Base-by-base conservation (phyloP, 2,888 invertebrate species). In the Omphaloscelis lunosa region DNA sequence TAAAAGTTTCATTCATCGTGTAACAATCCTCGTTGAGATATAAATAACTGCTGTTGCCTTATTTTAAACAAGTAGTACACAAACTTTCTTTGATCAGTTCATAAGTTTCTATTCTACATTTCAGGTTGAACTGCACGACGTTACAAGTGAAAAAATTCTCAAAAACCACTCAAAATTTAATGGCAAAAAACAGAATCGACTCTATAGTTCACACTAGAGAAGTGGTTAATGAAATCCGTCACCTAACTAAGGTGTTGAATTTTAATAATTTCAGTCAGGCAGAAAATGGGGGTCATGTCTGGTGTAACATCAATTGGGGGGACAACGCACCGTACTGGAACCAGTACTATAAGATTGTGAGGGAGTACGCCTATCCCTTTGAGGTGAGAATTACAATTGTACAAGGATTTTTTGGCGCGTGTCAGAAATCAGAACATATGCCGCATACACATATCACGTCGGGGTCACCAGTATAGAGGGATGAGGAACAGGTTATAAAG, bases 281-380 rank as follows among this genome's bases (percentile, higher is more conserved):
- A 0, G 89, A 90, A 1, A 85, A 88, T 0, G 89, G 87, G 2
- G 63, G 77, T 0, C 79, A 87, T 29, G 80, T 90, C 1, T 96
- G 96, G 96, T 89, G 84, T 75, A 96, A 96, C 77, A 94, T 95
- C 4, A 96, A 96, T 72, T 96, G 96, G 96, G 96, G 96, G 0
- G 94, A 94, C 0, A 94, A 96, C 75, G 96, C 96, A 0, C 96
- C 96, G 0, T 96, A 96, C 83, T 96, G 96, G 96, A 96, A 96
- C 81, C 95, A 96, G 84, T 96, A 95, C 80, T 97, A 96, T 77
- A 94, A 91, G 72, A 83, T 95, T 77, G 92, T 97, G 5, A 93
- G 90, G 63, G 95, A 96, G 73, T 96, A 93, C 74, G 93, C 87
- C 15, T 95, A 95, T 90, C 97, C 97, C 0, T 94, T 94, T 91